Conservation (phyloP, 2,113 vertebrate genomes). For the Nerophis ophidion region DNA sequence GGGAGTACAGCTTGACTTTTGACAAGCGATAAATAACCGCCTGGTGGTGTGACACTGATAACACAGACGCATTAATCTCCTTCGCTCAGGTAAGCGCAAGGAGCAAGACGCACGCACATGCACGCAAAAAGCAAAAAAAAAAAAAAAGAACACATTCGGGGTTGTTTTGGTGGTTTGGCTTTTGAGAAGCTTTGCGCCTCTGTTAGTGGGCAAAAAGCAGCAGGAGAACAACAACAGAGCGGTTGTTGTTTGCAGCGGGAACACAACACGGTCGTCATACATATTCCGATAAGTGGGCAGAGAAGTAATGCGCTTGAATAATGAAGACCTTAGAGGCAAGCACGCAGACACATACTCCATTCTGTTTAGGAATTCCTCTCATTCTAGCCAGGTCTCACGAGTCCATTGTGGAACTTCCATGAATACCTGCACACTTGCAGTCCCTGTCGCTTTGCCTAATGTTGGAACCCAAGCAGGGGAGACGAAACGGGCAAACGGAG, state of each 20-base stretch:
- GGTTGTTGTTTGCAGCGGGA: conserved; percentile 27
- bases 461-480: neutral
- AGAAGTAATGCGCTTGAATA: conserved; percentile 54
- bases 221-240: conserved; percentile 38
- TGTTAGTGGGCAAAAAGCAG: conserved; percentile 21
- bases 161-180: conserved; percentile 26
- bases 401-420: conserved; percentile 32
- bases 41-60: conserved; percentile 37
- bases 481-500: conserved; percentile 5
- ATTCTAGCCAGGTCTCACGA: conserved; percentile 43
- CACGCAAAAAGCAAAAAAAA: conserved; percentile 1
- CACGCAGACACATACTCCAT: conserved; percentile 41
- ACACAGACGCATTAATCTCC: conserved; percentile 37
- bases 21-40: conserved; percentile 39
- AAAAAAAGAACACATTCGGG: conserved; percentile 23
- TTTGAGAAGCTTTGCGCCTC: conserved; percentile 12
- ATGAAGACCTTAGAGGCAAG: conserved; percentile 54
- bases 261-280: conserved; percentile 39
- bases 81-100: conserved; percentile 36
- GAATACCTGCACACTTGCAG: conserved; percentile 24
- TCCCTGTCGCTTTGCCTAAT: neutral
- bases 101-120: conserved; percentile 19
- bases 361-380: conserved; percentile 49
- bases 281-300: conserved; percentile 52
- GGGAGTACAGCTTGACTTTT: conserved; percentile 6